These are phyloP conservation scores for Diloba caeruleocephala DNA, from an alignment of 2,888 invertebrate species.

Conservation along the genomic window DNA sequence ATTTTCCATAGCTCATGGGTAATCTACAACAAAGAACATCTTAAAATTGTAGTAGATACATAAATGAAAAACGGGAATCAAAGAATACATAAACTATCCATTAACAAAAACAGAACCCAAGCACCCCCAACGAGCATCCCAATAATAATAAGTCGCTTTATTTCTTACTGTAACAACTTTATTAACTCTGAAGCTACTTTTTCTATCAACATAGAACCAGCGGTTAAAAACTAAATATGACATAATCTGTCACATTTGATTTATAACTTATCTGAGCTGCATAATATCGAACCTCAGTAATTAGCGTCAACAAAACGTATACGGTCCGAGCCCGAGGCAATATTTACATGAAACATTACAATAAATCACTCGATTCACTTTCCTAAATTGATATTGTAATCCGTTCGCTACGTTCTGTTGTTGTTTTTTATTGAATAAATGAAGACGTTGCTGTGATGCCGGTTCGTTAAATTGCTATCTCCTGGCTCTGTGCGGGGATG, in stretches of 20 bases:
- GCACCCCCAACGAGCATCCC: conserved; percentile 10
- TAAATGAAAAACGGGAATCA: conserved; percentile 5
- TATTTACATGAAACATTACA: conserved; percentile 81
- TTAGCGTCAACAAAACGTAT: conserved; percentile 66
- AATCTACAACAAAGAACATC: too few relatives aligned
- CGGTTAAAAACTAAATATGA: conserved; percentile 53
- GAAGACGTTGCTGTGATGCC: conserved; percentile 84
- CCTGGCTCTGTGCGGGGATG: conserved; percentile 61
- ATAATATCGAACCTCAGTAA: conserved; percentile 55
- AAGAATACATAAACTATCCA: conserved; percentile 7
- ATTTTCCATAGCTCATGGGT: too few relatives aligned
- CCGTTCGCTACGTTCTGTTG: conserved; percentile 77
- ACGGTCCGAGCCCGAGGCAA: conserved; percentile 59
- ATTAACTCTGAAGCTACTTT: conserved; percentile 28
- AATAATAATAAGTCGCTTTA: conserved; percentile 33
- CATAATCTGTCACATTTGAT: conserved; percentile 54
- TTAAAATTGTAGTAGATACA: too few relatives aligned
- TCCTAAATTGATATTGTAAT: conserved; percentile 89
- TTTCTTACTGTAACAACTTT: conserved; percentile 27
- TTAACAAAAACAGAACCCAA: conserved; percentile 10
- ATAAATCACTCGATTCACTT: conserved; percentile 87
- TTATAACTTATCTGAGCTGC: conserved; percentile 39
- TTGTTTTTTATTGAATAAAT: conserved; percentile 85
- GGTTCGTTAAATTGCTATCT: conserved; percentile 89
- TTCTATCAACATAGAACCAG: conserved; percentile 20